Evolutionary conservation across 2,797 vertebrate genomes (phyloP), one percentile per base, ranked within the genome.

Genomic region (Cyclura pinguis): DNA sequence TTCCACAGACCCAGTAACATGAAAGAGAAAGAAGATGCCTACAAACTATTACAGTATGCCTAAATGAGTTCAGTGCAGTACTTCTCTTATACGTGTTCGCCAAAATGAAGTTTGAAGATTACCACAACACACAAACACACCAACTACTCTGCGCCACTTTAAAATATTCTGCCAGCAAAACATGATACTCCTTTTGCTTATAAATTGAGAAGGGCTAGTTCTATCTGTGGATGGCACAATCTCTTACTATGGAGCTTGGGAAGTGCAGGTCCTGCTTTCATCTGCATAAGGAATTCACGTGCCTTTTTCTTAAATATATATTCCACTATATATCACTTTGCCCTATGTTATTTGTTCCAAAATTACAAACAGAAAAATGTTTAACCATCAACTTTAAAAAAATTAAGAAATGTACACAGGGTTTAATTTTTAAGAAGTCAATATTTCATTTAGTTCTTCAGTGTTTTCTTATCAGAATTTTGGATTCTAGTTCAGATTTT

Each of bases 81-180:
- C 7, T 62, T 8, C 14, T 67, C 57, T 89, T 86, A 89, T 86
- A 50, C 29, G 62, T 27, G 1, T 64, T 74, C 90, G 50, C 18
- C 10, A 8, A 84, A 90, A 22, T 64, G 20, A 91, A 27, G 86
- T 94, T 95, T 94, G 90, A 72, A 91, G 90, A 96, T 93, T 69
- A 32, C 9, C 2, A 69, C 67, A 69, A 69, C 10, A 10, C 27
- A 69, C 2, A 29, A 29, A 32, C 18, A 29, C 1, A 94, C 29
- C 89, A 92, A 92, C 55, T 92, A 73, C 10, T 73, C 47, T 93
- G 91, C 92, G 95, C 93, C 55, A 90, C 86, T 93, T 77, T 92
- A 10, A 95, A 94, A 95, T 42, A 96, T 0, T 82, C 52, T 90
- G 86, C 67, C 84, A 92, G 91, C 32, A 91, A 94, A 94, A 88